Conservation (phyloP, 37 sponge, comb jelly and placozoan species). For the Bolinopsis microptera region DNA sequence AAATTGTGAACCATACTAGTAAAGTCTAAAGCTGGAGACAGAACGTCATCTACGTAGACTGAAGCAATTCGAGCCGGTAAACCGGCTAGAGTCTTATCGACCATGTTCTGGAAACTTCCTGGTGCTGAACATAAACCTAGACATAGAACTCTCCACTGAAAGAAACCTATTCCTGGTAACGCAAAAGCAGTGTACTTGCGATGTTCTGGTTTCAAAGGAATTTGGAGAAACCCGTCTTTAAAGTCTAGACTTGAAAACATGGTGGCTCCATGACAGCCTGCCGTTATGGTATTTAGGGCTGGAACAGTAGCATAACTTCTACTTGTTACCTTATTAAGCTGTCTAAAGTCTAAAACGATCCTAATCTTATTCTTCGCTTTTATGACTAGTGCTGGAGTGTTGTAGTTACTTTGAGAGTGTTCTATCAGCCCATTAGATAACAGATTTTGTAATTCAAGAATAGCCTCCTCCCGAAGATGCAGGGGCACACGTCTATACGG, state of each 20-base stretch:
- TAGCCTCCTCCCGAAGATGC: constrained; percentile 69
- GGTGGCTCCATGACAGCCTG: constrained; percentile 70
- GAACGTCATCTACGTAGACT: constrained; percentile 70
- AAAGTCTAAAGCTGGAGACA: constrained; percentile 61
- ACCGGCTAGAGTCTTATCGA: constrained; percentile 70
- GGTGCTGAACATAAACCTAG: constrained; percentile 72
- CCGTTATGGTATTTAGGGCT: constrained; percentile 73
- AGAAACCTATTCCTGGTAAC: constrained; percentile 74
- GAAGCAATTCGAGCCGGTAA: constrained; percentile 67
- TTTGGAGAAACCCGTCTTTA: constrained; percentile 73
- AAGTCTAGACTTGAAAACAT: constrained; percentile 70
- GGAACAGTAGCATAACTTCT: constrained; percentile 78
- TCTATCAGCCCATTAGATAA: constrained; percentile 72
- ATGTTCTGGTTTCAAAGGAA: constrained; percentile 69
- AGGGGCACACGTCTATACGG: constrained; percentile 72
- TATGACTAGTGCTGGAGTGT: constrained; percentile 75
- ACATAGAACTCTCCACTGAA: constrained; percentile 69
- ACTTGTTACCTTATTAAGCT: constrained; percentile 71
- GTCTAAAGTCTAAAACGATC: constrained; percentile 73
- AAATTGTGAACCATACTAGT: constrained; percentile 66
- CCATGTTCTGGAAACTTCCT: constrained; percentile 71
- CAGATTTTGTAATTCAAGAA: constrained; percentile 68
- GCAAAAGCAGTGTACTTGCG: constrained; percentile 71
- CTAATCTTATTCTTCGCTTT: constrained; percentile 69
- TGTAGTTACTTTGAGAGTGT: constrained; percentile 75